Evolutionary conservation across 2,797 vertebrate genomes (phyloP).

Genomic region (Iguana delicatissima): DNA sequence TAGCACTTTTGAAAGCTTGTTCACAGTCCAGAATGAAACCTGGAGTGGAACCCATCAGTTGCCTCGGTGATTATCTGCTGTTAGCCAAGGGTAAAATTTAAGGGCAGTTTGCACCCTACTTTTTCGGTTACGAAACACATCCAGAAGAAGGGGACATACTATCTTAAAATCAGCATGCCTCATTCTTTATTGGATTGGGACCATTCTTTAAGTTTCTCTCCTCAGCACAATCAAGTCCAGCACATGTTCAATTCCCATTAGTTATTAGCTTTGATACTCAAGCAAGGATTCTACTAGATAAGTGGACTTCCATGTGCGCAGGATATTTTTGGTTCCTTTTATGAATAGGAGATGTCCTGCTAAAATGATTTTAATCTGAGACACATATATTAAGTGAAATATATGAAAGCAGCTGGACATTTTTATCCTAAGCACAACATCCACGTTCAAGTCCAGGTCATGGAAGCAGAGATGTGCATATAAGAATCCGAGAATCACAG

Average conservation of each 20-base stretch:
- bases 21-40: no score
- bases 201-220: not conserved
- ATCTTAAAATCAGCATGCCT: not conserved
- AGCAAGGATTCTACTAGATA: not conserved
- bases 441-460: no score
- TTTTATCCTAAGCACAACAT: no score
- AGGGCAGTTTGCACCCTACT: not conserved
- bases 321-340: not conserved
- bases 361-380: no score
- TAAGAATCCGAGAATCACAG: no score
- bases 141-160: not conserved
- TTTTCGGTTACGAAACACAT: not conserved
- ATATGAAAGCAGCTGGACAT: no score
- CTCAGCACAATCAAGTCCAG: not conserved
- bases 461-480: no score
- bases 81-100: not conserved
- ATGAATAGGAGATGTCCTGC: not conserved
- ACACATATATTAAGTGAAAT: no score
- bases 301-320: not conserved
- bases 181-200: not conserved
- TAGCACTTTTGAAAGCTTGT: no score
- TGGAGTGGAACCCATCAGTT: no score
- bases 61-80: no score
- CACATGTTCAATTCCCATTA: not conserved
- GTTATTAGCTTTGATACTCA: not conserved